phyloP scores from a whole-genome alignment of 2,797 vertebrate species.

The Buphagus erythrorhynchus region DNA sequence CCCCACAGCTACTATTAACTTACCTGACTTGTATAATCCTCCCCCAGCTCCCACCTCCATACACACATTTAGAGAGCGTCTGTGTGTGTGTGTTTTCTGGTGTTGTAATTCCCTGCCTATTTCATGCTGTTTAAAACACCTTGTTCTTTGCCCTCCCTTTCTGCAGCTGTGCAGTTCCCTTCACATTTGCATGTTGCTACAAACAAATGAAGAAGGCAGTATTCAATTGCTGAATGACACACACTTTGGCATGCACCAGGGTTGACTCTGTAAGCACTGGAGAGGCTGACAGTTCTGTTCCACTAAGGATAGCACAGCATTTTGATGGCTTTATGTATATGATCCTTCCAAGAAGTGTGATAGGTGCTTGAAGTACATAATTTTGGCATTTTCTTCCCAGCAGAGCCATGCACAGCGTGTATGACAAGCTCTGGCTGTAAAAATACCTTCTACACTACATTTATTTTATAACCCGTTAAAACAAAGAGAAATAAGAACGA shows the following conservation, averaged over 20 bases:
- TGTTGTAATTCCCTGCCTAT: background rate
- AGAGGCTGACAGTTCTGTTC: background rate
- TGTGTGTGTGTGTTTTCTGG: background rate
- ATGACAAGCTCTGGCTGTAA: background rate
- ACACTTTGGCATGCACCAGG: background rate
- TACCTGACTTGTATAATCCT: background rate
- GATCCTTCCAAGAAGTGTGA: background rate
- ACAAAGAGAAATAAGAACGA: background rate
- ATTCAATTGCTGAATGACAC: background rate
- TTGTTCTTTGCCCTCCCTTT: background rate
- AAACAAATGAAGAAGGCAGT: background rate
- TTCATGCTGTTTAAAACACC: background rate
- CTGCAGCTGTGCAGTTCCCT: background rate
- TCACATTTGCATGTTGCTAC: background rate
- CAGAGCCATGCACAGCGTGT: background rate
- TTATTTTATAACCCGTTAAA: constrained; percentile 21
- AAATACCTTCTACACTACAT: constrained; percentile 2
- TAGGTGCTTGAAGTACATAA: background rate
- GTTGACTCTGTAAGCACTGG: background rate
- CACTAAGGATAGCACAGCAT: background rate
- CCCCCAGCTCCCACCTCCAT: background rate
- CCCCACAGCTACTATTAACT: background rate
- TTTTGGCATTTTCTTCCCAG: background rate
- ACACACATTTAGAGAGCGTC: rapidly evolving
- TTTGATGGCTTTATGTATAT: background rate